Conservation (phyloP, 2,797 vertebrate species). For the Sebastiscus tertius region DNA sequence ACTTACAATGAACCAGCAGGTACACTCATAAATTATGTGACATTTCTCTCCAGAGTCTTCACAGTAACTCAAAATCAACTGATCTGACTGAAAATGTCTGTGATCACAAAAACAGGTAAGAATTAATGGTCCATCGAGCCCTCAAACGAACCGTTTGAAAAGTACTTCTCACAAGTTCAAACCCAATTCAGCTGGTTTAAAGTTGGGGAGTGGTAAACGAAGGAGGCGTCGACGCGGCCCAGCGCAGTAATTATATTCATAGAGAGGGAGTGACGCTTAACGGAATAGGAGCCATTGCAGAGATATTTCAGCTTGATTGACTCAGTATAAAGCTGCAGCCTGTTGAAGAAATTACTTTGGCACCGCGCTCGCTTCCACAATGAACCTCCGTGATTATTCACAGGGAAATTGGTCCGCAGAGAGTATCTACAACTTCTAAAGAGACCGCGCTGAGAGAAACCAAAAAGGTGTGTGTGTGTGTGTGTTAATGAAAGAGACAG, state of each 20-base stretch:
- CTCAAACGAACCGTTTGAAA: constrained; percentile 45
- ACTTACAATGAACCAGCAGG: neutral
- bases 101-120: neutral
- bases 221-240: constrained; percentile 9
- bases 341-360: constrained; percentile 75
- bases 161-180: constrained; percentile 37
- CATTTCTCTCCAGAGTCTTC: neutral
- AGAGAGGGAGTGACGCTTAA: constrained; percentile 57
- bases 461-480: constrained; percentile 28
- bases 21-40: neutral
- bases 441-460: constrained; percentile 30
- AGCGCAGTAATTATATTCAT: constrained; percentile 73
- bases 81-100: neutral
- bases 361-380: constrained; percentile 57
- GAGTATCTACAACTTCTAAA: constrained; percentile 66
- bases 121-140: constrained; percentile 1
- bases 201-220: constrained; percentile 14
- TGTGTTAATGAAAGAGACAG: constrained; percentile 36
- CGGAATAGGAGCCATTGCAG: constrained; percentile 55
- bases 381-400: constrained; percentile 69
- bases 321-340: constrained; percentile 65
- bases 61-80: neutral
- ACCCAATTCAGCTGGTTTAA: constrained; percentile 42
- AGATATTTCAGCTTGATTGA: constrained; percentile 77
- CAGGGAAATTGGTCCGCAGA: constrained; percentile 64